Conservation (phyloP, 2,113 vertebrate species). For the Stegostoma tigrinum region DNA sequence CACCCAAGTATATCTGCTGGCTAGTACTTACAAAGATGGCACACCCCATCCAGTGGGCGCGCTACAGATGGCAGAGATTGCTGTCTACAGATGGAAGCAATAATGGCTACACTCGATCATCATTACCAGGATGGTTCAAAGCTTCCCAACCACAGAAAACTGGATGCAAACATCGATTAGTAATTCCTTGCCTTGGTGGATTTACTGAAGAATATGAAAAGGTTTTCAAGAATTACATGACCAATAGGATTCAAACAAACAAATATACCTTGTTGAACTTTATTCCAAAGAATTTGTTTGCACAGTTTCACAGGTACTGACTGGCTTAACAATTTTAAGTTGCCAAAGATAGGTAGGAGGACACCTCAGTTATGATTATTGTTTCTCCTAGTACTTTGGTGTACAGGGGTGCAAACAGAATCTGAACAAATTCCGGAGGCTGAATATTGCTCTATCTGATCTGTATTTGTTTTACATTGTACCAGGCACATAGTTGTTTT, state of each 20-base stretch:
- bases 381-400: background rate
- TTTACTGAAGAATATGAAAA: conserved; percentile 69
- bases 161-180: conserved; percentile 60
- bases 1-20: background rate
- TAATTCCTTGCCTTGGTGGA: conserved; percentile 63
- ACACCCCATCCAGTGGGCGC: conserved; percentile 62
- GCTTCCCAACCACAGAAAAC: conserved; percentile 42
- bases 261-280: conserved; percentile 85
- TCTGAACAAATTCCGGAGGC: background rate
- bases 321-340: background rate
- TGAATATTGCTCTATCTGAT: background rate
- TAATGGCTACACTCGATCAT: conserved; percentile 43
- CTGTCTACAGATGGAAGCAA: conserved; percentile 42
- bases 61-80: conserved; percentile 58
- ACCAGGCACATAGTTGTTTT: background rate
- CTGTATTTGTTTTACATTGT: background rate
- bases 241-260: conserved; percentile 83
- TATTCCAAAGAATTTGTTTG: conserved; percentile 89
- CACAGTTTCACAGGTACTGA: conserved; percentile 90
- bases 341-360: background rate
- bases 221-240: conserved; percentile 63
- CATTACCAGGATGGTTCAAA: conserved; percentile 39
- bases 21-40: conserved; percentile 51
- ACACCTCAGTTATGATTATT: background rate
- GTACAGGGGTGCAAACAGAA: background rate